A percentile compares a stretch with the other conserved stretches of the same genome.
Evolutionary conservation across 2,113 vertebrate species (phyloP).

Genomic region (Felis chaus): DNA sequence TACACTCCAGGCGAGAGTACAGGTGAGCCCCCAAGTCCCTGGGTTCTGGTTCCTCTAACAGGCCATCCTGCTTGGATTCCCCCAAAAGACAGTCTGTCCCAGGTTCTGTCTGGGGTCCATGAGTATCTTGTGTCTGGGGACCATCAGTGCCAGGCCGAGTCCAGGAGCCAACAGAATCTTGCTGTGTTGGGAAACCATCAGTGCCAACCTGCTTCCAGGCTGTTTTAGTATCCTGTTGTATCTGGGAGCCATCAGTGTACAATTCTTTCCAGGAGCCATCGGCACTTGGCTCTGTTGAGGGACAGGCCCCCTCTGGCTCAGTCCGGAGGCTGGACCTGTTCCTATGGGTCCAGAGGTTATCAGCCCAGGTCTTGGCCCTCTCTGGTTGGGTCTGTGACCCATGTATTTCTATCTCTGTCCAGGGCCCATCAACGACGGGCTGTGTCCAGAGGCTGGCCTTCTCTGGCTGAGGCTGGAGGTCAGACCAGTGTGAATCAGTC

Average conservation of each 20-base stretch:
- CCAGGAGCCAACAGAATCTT: background rate
- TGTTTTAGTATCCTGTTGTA: background rate
- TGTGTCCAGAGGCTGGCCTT: slow-evolving; percentile 41
- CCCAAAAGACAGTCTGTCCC: slow-evolving; percentile 10
- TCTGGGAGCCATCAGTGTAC: background rate
- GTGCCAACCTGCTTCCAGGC: background rate
- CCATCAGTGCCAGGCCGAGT: background rate
- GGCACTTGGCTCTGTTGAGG: background rate
- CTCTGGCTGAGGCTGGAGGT: slow-evolving; percentile 44
- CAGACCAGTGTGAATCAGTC: background rate
- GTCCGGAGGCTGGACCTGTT: background rate
- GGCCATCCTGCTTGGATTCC: background rate
- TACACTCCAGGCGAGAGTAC: slow-evolving; percentile 44
- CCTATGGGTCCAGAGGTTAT: background rate
- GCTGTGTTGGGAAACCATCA: background rate
- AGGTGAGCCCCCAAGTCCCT: slow-evolving; percentile 48
- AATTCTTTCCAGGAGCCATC: background rate
- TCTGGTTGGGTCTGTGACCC: slow-evolving; percentile 44
- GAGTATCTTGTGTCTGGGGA: background rate
- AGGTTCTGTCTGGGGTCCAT: background rate
- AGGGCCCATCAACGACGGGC: background rate
- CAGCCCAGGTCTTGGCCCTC: background rate
- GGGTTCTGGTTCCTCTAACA: slow-evolving; percentile 6
- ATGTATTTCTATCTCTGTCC: slow-evolving; percentile 9
- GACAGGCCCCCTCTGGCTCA: background rate